These are phyloP conservation scores for Phalacrocorax carbo DNA, from an alignment of 2,113 vertebrate species.

Conservation along the genomic window DNA sequence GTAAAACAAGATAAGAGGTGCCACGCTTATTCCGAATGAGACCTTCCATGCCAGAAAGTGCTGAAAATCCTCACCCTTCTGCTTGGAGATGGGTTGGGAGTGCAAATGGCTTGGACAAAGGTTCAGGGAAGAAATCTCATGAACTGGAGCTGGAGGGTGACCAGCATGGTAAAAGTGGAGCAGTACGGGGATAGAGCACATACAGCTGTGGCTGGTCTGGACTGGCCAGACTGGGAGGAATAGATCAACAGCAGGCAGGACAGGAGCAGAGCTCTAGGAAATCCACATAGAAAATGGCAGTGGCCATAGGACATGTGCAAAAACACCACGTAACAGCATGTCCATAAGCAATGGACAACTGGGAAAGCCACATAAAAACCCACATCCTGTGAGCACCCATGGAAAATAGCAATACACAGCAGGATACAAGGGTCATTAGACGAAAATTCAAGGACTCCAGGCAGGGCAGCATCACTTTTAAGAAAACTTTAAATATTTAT, in stretches of 20 bases:
- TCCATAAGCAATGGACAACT: background rate
- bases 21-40: background rate
- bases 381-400: background rate
- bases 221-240: background rate
- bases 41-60: background rate
- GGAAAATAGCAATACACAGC: background rate
- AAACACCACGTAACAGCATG: rapidly evolving
- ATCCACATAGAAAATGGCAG: background rate
- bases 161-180: background rate
- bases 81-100: rapidly evolving
- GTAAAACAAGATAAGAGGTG: background rate
- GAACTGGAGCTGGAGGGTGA: background rate
- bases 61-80: background rate
- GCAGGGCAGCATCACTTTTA: background rate
- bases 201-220: background rate
- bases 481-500: background rate
- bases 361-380: background rate
- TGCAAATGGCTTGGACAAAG: background rate
- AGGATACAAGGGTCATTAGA: background rate
- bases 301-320: background rate
- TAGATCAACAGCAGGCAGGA: background rate
- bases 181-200: background rate
- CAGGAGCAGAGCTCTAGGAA: background rate
- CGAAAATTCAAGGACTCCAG: background rate
- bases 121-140: background rate